Conservation (phyloP, 2,113 vertebrate genomes). For the Chunga burmeisteri region DNA sequence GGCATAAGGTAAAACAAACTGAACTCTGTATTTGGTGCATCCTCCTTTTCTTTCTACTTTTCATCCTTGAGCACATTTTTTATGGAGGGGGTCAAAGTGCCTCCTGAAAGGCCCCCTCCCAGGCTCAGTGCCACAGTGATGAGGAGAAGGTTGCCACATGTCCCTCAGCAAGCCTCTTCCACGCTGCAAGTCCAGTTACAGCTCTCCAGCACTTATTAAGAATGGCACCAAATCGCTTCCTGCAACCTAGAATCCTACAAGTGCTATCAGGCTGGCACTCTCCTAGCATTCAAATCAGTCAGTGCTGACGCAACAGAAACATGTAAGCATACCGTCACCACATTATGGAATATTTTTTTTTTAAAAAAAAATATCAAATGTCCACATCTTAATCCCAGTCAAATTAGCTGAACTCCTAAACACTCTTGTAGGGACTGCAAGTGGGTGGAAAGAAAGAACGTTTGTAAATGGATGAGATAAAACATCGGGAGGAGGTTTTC, state of each 20-base stretch:
- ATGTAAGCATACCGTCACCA: accelerated
- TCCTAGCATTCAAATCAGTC: neutral
- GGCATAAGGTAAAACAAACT: neutral
- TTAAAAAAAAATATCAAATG: neutral
- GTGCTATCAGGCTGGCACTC: neutral
- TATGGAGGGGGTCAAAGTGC: neutral
- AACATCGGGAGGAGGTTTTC: neutral
- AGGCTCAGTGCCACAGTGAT: neutral
- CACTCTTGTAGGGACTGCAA: neutral
- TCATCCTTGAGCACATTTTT: neutral
- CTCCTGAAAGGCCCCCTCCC: neutral
- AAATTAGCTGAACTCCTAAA: neutral
- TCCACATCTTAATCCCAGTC: neutral
- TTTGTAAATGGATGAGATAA: neutral
- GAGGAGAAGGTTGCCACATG: neutral
- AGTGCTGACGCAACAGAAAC: neutral
- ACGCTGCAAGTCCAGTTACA: neutral
- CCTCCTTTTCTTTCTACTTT: neutral
- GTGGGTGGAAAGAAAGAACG: neutral
- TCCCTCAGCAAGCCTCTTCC: neutral
- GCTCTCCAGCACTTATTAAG: neutral
- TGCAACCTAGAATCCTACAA: neutral
- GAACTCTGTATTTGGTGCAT: neutral
- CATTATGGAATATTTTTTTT: neutral
- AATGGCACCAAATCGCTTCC: neutral